Conservation (phyloP, 2,113 vertebrate species). For the Martes martes region DNA sequence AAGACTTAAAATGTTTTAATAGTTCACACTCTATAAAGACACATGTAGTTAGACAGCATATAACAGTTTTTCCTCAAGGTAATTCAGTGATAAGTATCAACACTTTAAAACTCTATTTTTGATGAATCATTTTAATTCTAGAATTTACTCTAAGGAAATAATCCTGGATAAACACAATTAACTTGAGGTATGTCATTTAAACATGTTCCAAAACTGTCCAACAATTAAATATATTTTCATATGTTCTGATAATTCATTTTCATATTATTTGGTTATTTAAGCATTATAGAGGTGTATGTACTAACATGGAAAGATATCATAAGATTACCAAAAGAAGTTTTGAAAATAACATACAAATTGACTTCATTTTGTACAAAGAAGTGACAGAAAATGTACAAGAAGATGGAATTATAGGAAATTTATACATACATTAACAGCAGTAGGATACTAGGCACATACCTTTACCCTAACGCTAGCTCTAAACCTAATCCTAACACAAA, state of each 20-base stretch:
- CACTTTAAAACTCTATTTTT: not conserved
- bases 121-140: not conserved
- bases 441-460: not conserved
- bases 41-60: not conserved
- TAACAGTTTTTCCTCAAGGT: not conserved
- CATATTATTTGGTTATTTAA: not conserved
- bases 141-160: not conserved
- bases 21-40: not conserved
- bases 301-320: not conserved
- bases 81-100: not conserved
- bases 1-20: not conserved
- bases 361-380: not conserved
- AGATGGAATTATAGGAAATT: not conserved
- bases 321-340: not conserved
- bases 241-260: not conserved
- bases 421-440: not conserved
- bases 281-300: not conserved
- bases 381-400: not conserved
- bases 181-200: not conserved
- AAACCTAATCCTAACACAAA: not conserved
- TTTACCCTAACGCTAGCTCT: not conserved
- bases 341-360: not conserved
- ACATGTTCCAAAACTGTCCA: not conserved
- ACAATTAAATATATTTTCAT: not conserved
- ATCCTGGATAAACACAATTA: not conserved